Evolutionary conservation across 37 sponge, comb jelly and placozoan species (phyloP), one percentile per base, ranked within the genome.

Genomic region (Aplysina aerophoba): DNA sequence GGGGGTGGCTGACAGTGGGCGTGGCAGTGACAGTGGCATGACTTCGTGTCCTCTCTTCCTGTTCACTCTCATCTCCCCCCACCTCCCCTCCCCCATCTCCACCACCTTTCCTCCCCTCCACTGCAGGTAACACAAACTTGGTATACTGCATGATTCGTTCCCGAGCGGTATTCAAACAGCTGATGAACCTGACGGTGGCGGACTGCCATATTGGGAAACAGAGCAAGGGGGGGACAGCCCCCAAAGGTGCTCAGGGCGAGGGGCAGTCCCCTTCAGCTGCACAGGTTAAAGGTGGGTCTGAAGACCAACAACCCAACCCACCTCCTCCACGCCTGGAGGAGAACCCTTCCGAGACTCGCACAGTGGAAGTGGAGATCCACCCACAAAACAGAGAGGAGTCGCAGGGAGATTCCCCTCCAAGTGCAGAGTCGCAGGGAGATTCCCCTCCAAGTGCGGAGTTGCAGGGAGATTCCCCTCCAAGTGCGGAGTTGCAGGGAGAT

Each of bases 111-210:
- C 50, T 8, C 28, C 64, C 28, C 27, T 62, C 28, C 36, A 22
- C 68, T 87, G 0, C 82, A 97, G 98, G 98, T 0, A 97, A 97
- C 83, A 90, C 92, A 0, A 91, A 93, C 59, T 84, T 97, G 63
- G 74, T 97, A 25, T 97, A 97, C 85, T 87, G 91, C 22, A 38
- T 97, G 19, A 91, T 97, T 40, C 78, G 97, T 16, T 92, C 94
- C 17, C 88, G 95, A 79, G 83, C 72, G 31, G 91, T 97, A 8
- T 95, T 97, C 63, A 92, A 97, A 68, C 83, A 92, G 80, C 84
- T 97, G 62, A 85, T 91, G 6, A 93, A 90, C 81, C 81, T 97
- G 20, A 82, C 96, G 1, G 91, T 88, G 35, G 93, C 92, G 35
- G 86, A 93, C 0, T 85, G 84, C 24, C 59, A 41, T 11, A 58